Base-by-base conservation (phyloP, 2,113 vertebrate genomes). In the Rostratula benghalensis region DNA sequence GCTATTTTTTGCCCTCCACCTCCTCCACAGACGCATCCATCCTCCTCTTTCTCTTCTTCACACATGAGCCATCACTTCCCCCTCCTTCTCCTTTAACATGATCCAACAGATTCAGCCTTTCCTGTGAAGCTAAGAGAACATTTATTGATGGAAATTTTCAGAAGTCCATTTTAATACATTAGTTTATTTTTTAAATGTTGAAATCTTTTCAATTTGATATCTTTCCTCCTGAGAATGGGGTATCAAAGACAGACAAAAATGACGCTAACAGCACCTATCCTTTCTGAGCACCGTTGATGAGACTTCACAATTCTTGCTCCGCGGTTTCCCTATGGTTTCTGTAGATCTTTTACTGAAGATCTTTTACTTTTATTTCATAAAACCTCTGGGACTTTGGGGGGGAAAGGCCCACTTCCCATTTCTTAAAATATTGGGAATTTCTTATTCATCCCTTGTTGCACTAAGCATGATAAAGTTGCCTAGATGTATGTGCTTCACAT, bases 381-480 rank as follows among this genome's bases (percentile, higher is more conserved):
- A 7, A 45, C 12, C 4, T 63, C 27, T 67, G 3, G 27, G 19
- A 67, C 2, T 7, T 1, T 11, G 7, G 1, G 4, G 6, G 2
- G 3, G 2, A 20, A 65, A 95, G 1, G 2, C 51, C 9, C 11
- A 9, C 3, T 45, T 89, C 6, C 3, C 4, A 79, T 85, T 92
- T n/a, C 20, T 28, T 71, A 91, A 84, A 81, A 50, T 37, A 61
- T 1, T 46, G 11, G 2, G 6, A 59, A 50, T 84, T 75, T 87
- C 13, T 54, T 75, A 39, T 31, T 79, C 12, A 69, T 53, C 6
- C 13, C 17, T 71, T 56, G 9, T 33, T 84, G 30, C 20, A 45
- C 7, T 45, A 80, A 61, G 51, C 24, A 37, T 37, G 54, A 27
- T 50, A 33, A 69, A 50, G 3, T 28, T 87, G 5, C 21, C 37